Evolutionary conservation across 2,113 vertebrate genomes (phyloP).

Genomic region (Orientallactaga bullata): DNA sequence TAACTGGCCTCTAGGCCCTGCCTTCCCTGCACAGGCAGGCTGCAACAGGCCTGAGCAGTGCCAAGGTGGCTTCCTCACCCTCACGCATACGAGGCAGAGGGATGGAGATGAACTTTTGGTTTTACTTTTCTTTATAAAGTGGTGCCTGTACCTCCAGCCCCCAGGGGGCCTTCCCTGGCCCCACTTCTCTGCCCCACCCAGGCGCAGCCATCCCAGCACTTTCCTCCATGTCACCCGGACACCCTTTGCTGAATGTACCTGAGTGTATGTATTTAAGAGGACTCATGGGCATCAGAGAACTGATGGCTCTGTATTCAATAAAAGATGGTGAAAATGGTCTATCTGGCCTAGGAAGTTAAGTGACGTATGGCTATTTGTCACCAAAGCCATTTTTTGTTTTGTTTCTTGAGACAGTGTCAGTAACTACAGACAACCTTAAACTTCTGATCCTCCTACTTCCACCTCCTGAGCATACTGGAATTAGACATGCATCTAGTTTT

Average conservation of each 20-base stretch:
- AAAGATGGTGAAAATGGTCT: constrained; percentile 80
- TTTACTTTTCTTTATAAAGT: constrained; percentile 76
- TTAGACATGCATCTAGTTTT: background rate
- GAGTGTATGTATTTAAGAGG: constrained; percentile 77
- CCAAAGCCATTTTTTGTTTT: too few species aligned
- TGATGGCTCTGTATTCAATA: constrained; percentile 86
- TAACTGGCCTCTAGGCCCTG: constrained; percentile 1
- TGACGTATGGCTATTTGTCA: background rate
- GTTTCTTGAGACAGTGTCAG: too few species aligned
- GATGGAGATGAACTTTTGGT: constrained; percentile 59
- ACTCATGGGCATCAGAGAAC: constrained; percentile 79
- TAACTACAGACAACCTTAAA: background rate
- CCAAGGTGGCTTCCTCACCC: constrained; percentile 30
- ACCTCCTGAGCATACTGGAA: background rate
- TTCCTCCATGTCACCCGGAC: constrained; percentile 85
- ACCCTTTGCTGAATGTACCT: constrained; percentile 88
- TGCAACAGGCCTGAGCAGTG: background rate
- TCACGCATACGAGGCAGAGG: constrained; percentile 61
- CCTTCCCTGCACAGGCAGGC: constrained; percentile 54
- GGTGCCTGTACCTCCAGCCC: constrained; percentile 77
- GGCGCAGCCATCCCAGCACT: constrained; percentile 83
- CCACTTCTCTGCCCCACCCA: constrained; percentile 44
- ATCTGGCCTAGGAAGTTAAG: background rate
- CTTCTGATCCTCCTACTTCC: background rate
- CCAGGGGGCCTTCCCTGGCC: constrained; percentile 67